phyloP scores from a whole-genome alignment of 2,113 vertebrate species.

The Coregonus clupeaformis region DNA sequence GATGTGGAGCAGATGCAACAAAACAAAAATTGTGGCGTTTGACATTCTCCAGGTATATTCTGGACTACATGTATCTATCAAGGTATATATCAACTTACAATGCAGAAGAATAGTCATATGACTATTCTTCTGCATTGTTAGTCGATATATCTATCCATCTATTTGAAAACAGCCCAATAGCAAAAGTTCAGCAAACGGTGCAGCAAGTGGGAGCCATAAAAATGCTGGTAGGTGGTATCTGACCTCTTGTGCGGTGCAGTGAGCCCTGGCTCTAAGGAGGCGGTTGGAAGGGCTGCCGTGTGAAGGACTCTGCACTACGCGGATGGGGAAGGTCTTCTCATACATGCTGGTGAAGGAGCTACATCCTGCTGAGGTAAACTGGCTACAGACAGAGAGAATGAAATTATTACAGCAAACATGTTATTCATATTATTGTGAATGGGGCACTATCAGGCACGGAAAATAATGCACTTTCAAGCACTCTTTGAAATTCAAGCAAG shows the following conservation, averaged over 20 bases:
- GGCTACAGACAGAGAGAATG: constrained; percentile 30
- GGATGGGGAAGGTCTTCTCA: constrained; percentile 76
- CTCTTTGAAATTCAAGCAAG: too few species aligned
- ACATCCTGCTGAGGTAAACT: constrained; percentile 39
- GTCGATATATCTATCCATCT: too few species aligned
- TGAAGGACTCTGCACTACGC: constrained; percentile 68
- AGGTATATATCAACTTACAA: too few species aligned
- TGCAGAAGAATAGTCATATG: too few species aligned
- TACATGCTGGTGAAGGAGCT: constrained; percentile 66
- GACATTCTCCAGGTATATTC: neutral
- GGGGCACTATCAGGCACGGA: too few species aligned
- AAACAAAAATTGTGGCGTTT: neutral
- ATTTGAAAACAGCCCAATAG: neutral
- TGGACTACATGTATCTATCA: neutral
- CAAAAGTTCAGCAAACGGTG: neutral
- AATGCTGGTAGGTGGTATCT: constrained; percentile 7
- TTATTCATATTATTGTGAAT: too few species aligned
- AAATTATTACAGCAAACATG: neutral
- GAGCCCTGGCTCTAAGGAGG: constrained; percentile 24
- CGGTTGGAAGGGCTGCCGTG: constrained; percentile 59
- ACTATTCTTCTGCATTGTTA: neutral
- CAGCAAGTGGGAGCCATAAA: neutral
- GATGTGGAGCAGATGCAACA: neutral
- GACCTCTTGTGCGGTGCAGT: constrained; percentile 76
- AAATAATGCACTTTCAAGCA: too few species aligned